These are phyloP conservation scores for Merluccius polli DNA, from an alignment of 2,797 vertebrate genomes.

Conservation along the genomic window DNA sequence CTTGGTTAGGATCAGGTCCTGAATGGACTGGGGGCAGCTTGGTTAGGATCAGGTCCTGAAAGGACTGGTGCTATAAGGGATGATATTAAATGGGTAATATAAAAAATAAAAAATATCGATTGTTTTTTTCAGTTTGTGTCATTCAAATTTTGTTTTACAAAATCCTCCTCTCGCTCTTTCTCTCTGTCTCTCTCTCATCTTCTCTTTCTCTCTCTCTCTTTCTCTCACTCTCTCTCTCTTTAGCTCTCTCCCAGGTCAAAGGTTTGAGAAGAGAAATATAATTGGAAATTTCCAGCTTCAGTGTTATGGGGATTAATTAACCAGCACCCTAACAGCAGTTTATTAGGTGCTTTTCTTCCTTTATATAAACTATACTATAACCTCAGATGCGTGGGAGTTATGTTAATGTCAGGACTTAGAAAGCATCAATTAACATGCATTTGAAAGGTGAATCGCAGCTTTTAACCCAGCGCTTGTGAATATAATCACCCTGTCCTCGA, in stretches of 20 bases:
- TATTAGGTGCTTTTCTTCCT: background rate
- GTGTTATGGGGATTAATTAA: background rate
- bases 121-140: too few species aligned
- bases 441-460: background rate
- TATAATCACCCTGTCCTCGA: background rate
- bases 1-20: too few species aligned
- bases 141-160: too few species aligned
- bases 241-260: background rate
- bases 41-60: too few species aligned
- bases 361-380: background rate
- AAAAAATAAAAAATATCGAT: too few species aligned
- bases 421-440: background rate
- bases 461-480: background rate
- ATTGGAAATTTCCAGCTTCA: background rate
- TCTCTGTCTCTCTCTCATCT: background rate
- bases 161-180: background rate
- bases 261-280: background rate
- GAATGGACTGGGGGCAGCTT: too few species aligned
- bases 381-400: background rate
- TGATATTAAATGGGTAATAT: too few species aligned
- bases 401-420: background rate
- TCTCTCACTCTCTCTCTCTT: background rate
- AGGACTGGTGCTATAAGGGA: too few species aligned
- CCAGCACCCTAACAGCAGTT: background rate
- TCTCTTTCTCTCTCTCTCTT: too few species aligned